Evolutionary conservation across 2,113 vertebrate species (phyloP).

Genomic region (Prinia subflava): DNA sequence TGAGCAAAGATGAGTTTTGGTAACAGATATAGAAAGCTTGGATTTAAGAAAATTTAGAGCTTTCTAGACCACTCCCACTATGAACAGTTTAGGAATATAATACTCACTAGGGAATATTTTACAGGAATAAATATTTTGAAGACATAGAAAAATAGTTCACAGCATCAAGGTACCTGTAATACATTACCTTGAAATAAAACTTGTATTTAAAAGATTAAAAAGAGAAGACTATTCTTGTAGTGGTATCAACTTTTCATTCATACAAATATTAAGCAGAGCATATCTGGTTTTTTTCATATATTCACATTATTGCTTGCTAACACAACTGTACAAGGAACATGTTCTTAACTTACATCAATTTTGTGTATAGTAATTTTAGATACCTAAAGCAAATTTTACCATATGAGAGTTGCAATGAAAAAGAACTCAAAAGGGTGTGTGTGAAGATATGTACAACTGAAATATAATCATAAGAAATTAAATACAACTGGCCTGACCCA

Average conservation of each 20-base stretch:
- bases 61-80: conserved; percentile 43
- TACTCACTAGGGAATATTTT: conserved; percentile 48
- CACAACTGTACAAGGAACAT: conserved; percentile 69
- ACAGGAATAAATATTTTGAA: conserved; percentile 66
- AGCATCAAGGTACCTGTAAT: conserved; percentile 63
- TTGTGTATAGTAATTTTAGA: conserved; percentile 51
- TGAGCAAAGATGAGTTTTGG: conserved; percentile 22
- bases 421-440: not conserved
- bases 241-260: conserved; percentile 74
- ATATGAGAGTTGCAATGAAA: conserved; percentile 39
- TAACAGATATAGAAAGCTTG: conserved; percentile 42
- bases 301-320: conserved; percentile 82
- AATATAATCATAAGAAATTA: not conserved
- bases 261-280: conserved; percentile 76
- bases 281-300: conserved; percentile 65
- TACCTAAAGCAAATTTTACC: conserved; percentile 53
- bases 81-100: not conserved
- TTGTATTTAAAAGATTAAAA: conserved; percentile 76
- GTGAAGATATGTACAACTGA: conserved; percentile 56
- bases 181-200: conserved; percentile 72
- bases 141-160: conserved; percentile 71
- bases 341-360: conserved; percentile 62
- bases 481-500: conserved; percentile 56
- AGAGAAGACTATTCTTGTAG: conserved; percentile 63
- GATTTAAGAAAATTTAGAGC: conserved; percentile 33